Percentiles rank a stretch among this genome's conserved stretches.
Evolutionary conservation across 2,797 vertebrate genomes (phyloP).

Genomic region (Bryconaethiops microstoma): DNA sequence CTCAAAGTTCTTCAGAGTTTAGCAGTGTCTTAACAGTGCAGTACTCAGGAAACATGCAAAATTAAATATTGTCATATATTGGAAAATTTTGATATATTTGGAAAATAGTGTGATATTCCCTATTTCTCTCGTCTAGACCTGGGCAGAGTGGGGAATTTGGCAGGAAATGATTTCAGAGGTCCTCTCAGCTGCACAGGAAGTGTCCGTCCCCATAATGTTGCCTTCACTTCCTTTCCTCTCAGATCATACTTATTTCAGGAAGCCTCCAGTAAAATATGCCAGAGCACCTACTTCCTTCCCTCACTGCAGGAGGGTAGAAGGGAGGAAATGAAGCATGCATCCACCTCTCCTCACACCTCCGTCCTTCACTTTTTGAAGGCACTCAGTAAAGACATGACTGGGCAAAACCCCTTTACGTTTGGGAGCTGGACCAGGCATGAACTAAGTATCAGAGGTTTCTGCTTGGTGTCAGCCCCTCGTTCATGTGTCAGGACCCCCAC

Average conservation of each 20-base stretch:
- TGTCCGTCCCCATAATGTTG: conserved; percentile 57
- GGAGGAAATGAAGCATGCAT: conserved; percentile 49
- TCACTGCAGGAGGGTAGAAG: conserved; percentile 40
- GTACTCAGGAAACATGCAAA: too few species aligned
- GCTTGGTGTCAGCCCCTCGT: not conserved
- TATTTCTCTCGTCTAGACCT: not conserved
- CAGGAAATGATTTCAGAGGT: conserved; percentile 75
- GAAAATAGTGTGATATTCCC: not conserved
- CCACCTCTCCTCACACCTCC: conserved; percentile 32
- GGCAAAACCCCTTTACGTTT: conserved; percentile 13
- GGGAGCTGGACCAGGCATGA: not conserved
- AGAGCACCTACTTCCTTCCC: conserved; percentile 58
- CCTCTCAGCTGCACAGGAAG: conserved; percentile 76
- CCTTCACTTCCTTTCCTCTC: conserved; percentile 50
- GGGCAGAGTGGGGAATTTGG: conserved; percentile 52
- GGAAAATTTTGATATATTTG: not conserved
- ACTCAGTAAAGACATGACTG: conserved; percentile 40
- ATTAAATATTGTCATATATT: too few species aligned
- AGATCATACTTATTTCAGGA: conserved; percentile 68
- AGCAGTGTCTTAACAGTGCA: too few species aligned
- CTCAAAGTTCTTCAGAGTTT: too few species aligned
- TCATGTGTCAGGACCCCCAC: too few species aligned
- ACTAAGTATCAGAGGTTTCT: not conserved
- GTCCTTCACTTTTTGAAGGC: conserved; percentile 39
- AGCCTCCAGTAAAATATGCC: conserved; percentile 65